Conservation (phyloP, 2,888 invertebrate species). For the Ochropleura leucogaster region DNA sequence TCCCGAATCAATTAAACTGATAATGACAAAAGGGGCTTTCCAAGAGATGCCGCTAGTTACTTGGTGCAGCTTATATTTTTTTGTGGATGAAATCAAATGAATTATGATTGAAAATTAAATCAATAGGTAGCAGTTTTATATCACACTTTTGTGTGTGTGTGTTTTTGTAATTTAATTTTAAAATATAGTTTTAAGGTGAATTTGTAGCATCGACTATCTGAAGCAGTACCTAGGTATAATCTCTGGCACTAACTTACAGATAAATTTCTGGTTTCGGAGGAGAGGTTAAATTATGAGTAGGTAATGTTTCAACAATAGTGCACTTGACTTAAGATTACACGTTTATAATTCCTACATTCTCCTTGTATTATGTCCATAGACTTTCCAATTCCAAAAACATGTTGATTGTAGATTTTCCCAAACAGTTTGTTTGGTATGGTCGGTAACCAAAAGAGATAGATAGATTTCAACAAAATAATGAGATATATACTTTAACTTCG, state of each 20-base stretch:
- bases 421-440: neutral
- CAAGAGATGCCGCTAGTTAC: slow-evolving; percentile 69
- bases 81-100: slow-evolving; percentile 55
- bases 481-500: too few relatives aligned
- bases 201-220: slow-evolving; percentile 65
- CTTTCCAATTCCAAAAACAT: neutral
- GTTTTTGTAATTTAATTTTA: slow-evolving; percentile 82
- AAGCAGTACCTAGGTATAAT: slow-evolving; percentile 61
- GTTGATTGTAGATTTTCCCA: neutral
- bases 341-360: slow-evolving; percentile 20
- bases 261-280: slow-evolving; percentile 5
- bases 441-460: too few relatives aligned
- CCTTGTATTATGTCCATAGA: slow-evolving; percentile 72
- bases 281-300: slow-evolving; percentile 82
- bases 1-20: slow-evolving; percentile 41
- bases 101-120: slow-evolving; percentile 64
- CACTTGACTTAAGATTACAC: slow-evolving; percentile 77
- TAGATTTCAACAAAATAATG: too few relatives aligned
- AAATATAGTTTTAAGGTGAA: slow-evolving; percentile 73
- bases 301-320: slow-evolving; percentile 83
- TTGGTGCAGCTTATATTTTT: neutral
- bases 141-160: slow-evolving; percentile 71
- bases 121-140: slow-evolving; percentile 69
- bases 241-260: slow-evolving; percentile 42
- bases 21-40: slow-evolving; percentile 66